Evolutionary conservation across 2,113 vertebrate genomes (phyloP).

Genomic region (Orthonyx spaldingii): DNA sequence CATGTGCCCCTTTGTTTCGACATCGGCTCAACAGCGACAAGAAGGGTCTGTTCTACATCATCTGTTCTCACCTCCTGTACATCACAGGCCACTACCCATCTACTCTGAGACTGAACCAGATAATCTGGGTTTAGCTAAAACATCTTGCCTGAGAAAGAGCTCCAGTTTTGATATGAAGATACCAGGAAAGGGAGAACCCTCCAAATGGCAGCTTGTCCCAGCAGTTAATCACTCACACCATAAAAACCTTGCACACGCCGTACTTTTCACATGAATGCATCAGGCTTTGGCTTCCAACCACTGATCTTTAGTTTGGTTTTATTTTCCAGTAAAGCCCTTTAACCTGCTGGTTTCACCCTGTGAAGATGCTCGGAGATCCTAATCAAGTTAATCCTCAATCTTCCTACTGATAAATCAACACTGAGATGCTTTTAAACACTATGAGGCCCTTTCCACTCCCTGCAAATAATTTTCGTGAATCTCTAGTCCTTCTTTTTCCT

Average conservation of each 20-base stretch:
- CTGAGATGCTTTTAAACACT: neutral
- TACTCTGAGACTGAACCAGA: neutral
- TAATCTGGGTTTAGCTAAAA: neutral
- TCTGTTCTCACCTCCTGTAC: neutral
- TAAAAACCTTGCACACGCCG: neutral
- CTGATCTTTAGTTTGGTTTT: neutral
- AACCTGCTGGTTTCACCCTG: fast-evolving
- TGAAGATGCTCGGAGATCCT: neutral
- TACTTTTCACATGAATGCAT: neutral
- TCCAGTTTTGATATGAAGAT: neutral
- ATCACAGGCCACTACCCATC: neutral
- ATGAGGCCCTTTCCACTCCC: neutral
- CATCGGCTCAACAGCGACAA: too few relatives aligned
- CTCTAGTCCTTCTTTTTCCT: neutral
- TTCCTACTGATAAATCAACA: neutral
- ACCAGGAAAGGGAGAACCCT: neutral
- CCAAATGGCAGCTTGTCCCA: neutral
- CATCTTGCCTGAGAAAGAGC: neutral
- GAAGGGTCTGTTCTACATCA: too few relatives aligned
- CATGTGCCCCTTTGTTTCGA: too few relatives aligned
- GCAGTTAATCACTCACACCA: neutral
- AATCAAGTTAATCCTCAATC: neutral
- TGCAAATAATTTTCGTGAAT: neutral
- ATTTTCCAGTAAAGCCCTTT: neutral
- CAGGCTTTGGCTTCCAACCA: neutral